A percentile compares a stretch with the other conserved stretches of the same genome.
These are phyloP conservation scores for Telmatochromis sp. DNA, from an alignment of 2,113 vertebrate species.

Conservation along the genomic window DNA sequence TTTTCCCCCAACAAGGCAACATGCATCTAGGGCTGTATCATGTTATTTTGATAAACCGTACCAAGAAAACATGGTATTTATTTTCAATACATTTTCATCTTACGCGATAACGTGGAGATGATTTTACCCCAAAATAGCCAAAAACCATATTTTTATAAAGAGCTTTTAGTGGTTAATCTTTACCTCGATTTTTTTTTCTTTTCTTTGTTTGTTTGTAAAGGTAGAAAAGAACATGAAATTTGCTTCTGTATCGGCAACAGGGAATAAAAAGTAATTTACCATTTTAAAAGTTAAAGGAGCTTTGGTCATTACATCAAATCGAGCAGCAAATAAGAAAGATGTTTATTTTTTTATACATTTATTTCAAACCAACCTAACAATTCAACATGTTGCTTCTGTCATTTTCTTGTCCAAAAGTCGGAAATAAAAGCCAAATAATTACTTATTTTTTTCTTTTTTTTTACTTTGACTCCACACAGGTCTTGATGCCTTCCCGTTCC, in stretches of 20 bases:
- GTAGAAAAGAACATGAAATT: neutral
- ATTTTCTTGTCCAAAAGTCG: neutral
- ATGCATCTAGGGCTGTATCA: neutral
- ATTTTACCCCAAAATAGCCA: neutral
- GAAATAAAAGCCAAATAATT: neutral
- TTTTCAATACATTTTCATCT: neutral
- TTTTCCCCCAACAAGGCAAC: neutral
- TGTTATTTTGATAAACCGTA: neutral
- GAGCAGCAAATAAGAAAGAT: neutral
- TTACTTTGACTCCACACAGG: constrained; percentile 15
- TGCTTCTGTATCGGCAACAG: neutral
- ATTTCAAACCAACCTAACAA: neutral
- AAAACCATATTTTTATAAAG: neutral
- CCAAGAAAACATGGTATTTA: neutral
- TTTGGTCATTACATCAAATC: neutral
- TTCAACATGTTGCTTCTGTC: neutral
- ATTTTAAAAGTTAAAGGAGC: neutral
- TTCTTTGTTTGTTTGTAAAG: neutral
- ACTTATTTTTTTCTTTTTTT: too few species aligned
- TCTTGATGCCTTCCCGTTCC: constrained; percentile 76
- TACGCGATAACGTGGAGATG: neutral
- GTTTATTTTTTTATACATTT: neutral
- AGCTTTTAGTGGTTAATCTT: neutral
- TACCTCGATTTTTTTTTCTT: neutral
- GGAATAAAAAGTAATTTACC: neutral